Percentiles rank a stretch among this genome's conserved stretches.
Conservation (phyloP, 2,113 vertebrate genomes). For the Lampris incognitus region DNA sequence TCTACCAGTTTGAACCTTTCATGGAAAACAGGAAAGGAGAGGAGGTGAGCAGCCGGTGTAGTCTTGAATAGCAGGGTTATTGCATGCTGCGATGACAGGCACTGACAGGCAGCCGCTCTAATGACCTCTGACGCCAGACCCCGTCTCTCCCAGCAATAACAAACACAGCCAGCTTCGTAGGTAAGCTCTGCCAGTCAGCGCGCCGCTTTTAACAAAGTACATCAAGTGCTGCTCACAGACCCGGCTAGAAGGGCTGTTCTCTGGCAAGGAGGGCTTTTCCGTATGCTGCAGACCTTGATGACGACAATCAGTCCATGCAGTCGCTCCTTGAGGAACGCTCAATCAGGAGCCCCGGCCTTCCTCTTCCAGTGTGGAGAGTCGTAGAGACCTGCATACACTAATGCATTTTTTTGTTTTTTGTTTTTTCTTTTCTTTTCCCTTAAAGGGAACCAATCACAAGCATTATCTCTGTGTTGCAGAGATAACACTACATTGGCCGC, state of each 20-base stretch:
- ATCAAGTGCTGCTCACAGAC: conserved; percentile 2
- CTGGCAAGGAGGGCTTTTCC: background rate
- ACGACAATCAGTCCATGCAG: conserved; percentile 44
- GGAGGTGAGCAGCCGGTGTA: conserved; percentile 64
- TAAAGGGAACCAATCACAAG: too few relatives aligned
- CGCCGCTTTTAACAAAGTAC: conserved; percentile 63
- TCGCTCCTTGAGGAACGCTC: conserved; percentile 9
- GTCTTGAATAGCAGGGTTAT: conserved; percentile 81
- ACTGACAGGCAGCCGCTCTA: conserved; percentile 82
- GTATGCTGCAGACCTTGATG: conserved; percentile 25
- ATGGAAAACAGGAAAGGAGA: conserved; percentile 17
- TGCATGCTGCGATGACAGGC: conserved; percentile 81
- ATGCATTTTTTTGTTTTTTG: too few relatives aligned
- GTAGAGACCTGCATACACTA: background rate
- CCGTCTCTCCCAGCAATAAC: conserved; percentile 79
- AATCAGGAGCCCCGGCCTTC: background rate
- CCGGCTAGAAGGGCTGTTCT: too few relatives aligned
- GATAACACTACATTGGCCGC: too few relatives aligned
- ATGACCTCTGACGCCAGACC: conserved; percentile 82
- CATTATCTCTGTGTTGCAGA: too few relatives aligned
- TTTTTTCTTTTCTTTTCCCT: too few relatives aligned
- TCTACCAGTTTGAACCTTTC: conserved; percentile 42
- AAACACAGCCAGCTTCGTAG: conserved; percentile 71
- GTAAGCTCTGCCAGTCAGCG: conserved; percentile 73
- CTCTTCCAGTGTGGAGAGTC: background rate